Evolutionary conservation across 53 echinoderm and acorn worm genomes (phyloP).

Genomic region (Astropecten irregularis): DNA sequence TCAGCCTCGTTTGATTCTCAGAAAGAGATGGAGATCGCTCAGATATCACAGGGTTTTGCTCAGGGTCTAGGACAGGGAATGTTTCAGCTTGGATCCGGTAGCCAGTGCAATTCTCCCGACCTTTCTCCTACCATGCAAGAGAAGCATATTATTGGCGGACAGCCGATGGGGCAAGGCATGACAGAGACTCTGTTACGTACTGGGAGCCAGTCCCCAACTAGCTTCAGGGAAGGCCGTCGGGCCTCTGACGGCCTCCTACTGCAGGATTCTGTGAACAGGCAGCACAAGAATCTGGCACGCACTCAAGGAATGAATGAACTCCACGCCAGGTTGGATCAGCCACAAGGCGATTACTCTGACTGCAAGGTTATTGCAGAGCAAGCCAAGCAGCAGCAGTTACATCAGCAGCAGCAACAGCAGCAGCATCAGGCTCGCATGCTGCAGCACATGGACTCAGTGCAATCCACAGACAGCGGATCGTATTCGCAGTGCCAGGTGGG

Average conservation of each 20-base stretch:
- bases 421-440: conserved; percentile 48
- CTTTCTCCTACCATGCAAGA: conserved; percentile 75
- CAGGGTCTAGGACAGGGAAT: conserved; percentile 72
- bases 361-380: conserved; percentile 76
- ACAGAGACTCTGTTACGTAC: conserved; percentile 70
- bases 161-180: conserved; percentile 68
- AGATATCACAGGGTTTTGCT: conserved; percentile 92
- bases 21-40: conserved; percentile 89
- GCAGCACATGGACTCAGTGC: conserved; percentile 59
- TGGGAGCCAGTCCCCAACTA: conserved; percentile 89
- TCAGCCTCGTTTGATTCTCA: conserved; percentile 87
- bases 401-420: conserved; percentile 45
- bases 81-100: conserved; percentile 25
- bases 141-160: conserved; percentile 55
- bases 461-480: conserved; percentile 44
- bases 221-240: conserved; percentile 92
- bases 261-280: conserved; percentile 65
- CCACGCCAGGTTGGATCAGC: conserved; percentile 52
- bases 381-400: conserved; percentile 59
- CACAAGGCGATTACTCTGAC: conserved; percentile 62
- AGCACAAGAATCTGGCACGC: conserved; percentile 61
- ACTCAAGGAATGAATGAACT: conserved; percentile 69
- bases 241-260: conserved; percentile 92
- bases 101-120: conserved; percentile 94
- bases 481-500: conserved; percentile 71